These are phyloP conservation scores for Myopa testacea DNA, from an alignment of 2,888 invertebrate genomes.

Conservation along the genomic window DNA sequence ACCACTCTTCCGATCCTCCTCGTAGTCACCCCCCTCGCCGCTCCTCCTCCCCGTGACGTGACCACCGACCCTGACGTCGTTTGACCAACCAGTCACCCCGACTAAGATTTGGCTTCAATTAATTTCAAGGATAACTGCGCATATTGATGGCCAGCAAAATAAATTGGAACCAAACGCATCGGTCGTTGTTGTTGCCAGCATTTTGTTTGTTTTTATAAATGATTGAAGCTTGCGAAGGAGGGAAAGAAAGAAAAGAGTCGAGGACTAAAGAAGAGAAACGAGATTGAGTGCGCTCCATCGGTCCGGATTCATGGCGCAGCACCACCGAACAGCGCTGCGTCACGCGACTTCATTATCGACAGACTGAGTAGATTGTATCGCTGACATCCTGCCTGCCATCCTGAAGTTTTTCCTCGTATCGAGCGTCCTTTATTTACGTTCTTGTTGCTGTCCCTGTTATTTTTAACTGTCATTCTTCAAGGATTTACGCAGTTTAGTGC, in stretches of 20 bases:
- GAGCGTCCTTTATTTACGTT: background rate
- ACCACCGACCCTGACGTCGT: background rate
- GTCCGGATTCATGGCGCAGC: slow-evolving; percentile 3
- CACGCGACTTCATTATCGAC: slow-evolving; percentile 44
- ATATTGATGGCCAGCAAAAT: slow-evolving; percentile 41
- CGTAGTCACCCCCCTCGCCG: too few relatives aligned
- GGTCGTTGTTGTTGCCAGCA: background rate
- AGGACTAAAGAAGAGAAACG: background rate
- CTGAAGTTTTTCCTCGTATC: background rate
- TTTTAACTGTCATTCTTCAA: slow-evolving; percentile 19
- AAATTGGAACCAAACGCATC: slow-evolving; percentile 18
- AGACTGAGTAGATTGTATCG: slow-evolving; percentile 13
- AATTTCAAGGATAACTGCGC: slow-evolving; percentile 46
- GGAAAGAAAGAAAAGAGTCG: background rate
- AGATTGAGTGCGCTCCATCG: slow-evolving; percentile 14
- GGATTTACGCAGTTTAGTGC: slow-evolving; percentile 28
- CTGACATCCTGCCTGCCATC: background rate
- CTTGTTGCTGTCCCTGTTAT: background rate
- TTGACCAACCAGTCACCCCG: background rate
- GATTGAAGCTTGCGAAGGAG: too few relatives aligned
- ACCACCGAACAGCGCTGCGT: slow-evolving; percentile 33
- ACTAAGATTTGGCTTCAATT: slow-evolving; percentile 38
- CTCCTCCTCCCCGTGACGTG: too few relatives aligned
- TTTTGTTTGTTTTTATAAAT: background rate
- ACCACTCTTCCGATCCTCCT: too few relatives aligned